These are phyloP conservation scores for Mus pahari DNA, from an alignment of 2,113 vertebrate species.

Conservation along the genomic window DNA sequence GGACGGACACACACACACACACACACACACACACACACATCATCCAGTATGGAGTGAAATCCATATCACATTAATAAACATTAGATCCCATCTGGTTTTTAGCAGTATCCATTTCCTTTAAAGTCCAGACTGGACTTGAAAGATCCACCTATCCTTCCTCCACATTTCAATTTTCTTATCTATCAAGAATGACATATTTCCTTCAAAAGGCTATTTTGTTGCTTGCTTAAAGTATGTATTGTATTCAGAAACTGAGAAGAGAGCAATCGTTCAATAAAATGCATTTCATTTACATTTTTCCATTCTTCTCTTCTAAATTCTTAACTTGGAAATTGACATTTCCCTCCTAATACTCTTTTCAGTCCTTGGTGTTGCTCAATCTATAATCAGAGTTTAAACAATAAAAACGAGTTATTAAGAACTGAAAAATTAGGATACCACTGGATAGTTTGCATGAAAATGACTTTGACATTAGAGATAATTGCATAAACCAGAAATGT, in stretches of 20 bases:
- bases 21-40: background rate
- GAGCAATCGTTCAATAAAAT: background rate
- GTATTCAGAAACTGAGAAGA: background rate
- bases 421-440: background rate
- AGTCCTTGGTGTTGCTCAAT: background rate
- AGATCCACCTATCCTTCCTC: background rate
- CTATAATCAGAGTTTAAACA: constrained; percentile 27
- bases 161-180: background rate
- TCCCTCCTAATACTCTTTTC: background rate
- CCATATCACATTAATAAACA: background rate
- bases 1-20: background rate
- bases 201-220: background rate
- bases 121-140: background rate
- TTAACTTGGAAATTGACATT: constrained; percentile 20
- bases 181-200: background rate
- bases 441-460: background rate
- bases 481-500: constrained; percentile 44
- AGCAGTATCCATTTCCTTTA: background rate
- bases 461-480: background rate
- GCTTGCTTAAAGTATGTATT: background rate
- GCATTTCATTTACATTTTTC: background rate
- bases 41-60: background rate
- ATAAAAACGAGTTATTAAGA: background rate
- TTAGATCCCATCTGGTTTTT: background rate
- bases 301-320: background rate